Evolutionary conservation across 2,888 invertebrate genomes (phyloP), one percentile per base, ranked within the genome.

Genomic region (Pycnomerus fuliginosus): DNA sequence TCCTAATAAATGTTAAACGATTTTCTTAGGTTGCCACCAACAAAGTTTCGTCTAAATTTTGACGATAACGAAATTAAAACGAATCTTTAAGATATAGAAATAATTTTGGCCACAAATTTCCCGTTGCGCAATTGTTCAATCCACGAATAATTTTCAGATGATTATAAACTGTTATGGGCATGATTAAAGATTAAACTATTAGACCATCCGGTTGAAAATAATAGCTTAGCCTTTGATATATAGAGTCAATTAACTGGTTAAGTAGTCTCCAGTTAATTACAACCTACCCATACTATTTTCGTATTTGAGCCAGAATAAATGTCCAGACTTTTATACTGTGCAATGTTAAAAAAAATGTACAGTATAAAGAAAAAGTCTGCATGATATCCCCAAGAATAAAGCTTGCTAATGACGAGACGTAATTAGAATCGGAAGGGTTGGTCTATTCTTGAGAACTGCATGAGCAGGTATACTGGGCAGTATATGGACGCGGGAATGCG

Each of bases 371-470:
- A n/a, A n/a, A n/a, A n/a, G n/a, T n/a, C 42, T 30, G 30, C 36
- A 47, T 22, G 43, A 52, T 34, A 44, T 32, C 42, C 44, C 24
- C 8, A 10, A 38, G 44, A 43, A 50, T 45, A 35, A 35, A 25
- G 41, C 48, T 47, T 50, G 48, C 53, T 58, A 60, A 60, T 60
- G 60, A 60, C 50, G 54, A 43, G 36, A 45, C 45, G 52, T 59
- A 63, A 64, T 64, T 63, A 61, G 57, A 58, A 51, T 56, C 49
- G 50, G 47, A 52, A 61, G 59, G 58, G 59, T 43, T 51, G 44
- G 47, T 55, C 60, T 62, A 62, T 66, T 65, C 62, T 63, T 56
- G 44, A 56, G 57, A 61, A 56, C 64, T 52, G 61, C 63, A 58
- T 62, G 62, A 35, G 37, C 47, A 47, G 43, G 41, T 44, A 48